These are phyloP conservation scores for Incurvaria masculella DNA, from an alignment of 2,888 invertebrate genomes.

Conservation along the genomic window DNA sequence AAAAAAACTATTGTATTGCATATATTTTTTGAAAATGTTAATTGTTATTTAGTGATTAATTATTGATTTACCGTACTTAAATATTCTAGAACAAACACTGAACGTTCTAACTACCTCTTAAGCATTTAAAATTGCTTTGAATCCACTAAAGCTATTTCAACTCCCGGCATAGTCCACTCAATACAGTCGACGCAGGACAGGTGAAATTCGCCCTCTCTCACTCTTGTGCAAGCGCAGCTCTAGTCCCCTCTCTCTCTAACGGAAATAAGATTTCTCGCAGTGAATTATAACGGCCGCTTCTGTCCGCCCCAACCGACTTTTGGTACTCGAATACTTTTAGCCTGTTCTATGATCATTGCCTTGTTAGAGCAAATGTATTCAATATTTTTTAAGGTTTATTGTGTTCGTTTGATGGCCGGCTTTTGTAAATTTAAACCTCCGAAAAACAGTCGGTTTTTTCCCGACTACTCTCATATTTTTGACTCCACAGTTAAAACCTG, in stretches of 20 bases:
- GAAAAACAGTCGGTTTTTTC: conserved; percentile 7
- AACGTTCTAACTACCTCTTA: background rate
- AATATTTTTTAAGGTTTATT: background rate
- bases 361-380: background rate
- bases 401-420: conserved; percentile 26
- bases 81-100: conserved; percentile 3
- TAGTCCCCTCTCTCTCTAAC: conserved; percentile 30
- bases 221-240: conserved; percentile 14
- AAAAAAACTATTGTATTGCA: too few species aligned
- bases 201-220: conserved; percentile 30
- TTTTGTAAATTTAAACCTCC: conserved; percentile 21
- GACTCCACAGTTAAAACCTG: background rate
- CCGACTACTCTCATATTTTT: background rate
- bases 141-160: conserved; percentile 31
- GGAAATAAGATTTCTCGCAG: conserved; percentile 36
- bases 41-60: background rate
- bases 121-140: conserved; percentile 33
- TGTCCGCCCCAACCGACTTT: conserved; percentile 48
- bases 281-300: conserved; percentile 48
- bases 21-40: too few species aligned
- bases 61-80: conserved; percentile 7
- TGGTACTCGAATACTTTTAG: conserved; percentile 29
- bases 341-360: conserved; percentile 17
- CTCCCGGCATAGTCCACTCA: conserved; percentile 28
- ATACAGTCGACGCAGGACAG: conserved; percentile 36